Percentiles rank a stretch among this genome's conserved stretches.
phyloP scores from a whole-genome alignment of 2,113 vertebrate genomes.

The Indicator indicator region DNA sequence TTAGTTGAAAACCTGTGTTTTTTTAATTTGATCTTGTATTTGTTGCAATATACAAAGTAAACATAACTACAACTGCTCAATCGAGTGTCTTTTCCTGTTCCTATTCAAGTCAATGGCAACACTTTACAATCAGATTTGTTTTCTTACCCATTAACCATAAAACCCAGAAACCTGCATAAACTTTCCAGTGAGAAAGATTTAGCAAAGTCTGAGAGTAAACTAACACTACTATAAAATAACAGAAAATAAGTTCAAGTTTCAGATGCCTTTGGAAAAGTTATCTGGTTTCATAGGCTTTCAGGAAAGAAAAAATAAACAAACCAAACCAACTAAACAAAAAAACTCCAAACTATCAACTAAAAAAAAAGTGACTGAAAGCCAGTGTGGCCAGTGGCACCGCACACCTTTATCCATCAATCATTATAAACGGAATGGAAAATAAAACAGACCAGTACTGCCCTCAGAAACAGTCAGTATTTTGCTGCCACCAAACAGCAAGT shows the following conservation, averaged over 20 bases:
- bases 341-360: background rate
- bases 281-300: background rate
- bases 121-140: constrained; percentile 40
- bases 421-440: constrained; percentile 46
- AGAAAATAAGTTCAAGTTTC: constrained; percentile 42
- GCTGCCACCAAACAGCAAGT: constrained; percentile 15
- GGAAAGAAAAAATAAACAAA: background rate
- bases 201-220: background rate
- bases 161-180: constrained; percentile 6
- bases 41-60: constrained; percentile 40
- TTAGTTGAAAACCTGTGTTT: constrained; percentile 17
- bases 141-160: constrained; percentile 39
- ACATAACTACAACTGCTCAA: constrained; percentile 31
- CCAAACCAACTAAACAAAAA: background rate
- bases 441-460: background rate
- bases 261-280: constrained; percentile 35
- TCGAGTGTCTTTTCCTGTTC: constrained; percentile 40
- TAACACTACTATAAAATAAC: background rate
- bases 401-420: constrained; percentile 53
- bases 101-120: constrained; percentile 39
- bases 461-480: constrained; percentile 54
- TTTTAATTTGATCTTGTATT: constrained; percentile 55
- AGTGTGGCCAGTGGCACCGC: background rate
- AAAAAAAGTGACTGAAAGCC: constrained; percentile 49
- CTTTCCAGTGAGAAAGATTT: background rate